A percentile compares a stretch with the other conserved stretches of the same genome.
Evolutionary conservation across 2,888 invertebrate species (phyloP).

Genomic region (Phyllotreta striolata): DNA sequence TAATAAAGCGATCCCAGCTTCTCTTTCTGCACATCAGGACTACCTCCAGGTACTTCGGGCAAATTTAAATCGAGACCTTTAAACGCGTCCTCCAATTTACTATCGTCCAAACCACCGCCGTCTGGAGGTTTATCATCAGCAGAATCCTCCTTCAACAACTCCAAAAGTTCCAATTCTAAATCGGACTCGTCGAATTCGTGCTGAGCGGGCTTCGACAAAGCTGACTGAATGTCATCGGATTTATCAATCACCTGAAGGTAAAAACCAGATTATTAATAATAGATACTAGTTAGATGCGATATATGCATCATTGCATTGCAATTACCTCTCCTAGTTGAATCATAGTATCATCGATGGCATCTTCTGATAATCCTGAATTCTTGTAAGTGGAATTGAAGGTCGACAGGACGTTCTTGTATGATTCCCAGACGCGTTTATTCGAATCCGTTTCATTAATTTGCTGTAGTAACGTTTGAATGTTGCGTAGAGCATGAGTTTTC

Average conservation of each 20-base stretch:
- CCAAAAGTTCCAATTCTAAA: slow-evolving; percentile 75
- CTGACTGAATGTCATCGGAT: slow-evolving; percentile 66
- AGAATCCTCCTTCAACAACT: slow-evolving; percentile 64
- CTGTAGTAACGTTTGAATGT: slow-evolving; percentile 67
- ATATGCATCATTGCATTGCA: slow-evolving; percentile 10
- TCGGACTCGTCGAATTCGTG: slow-evolving; percentile 68
- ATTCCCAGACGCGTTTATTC: slow-evolving; percentile 66
- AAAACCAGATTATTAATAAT: slow-evolving; percentile 13
- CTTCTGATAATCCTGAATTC: slow-evolving; percentile 71
- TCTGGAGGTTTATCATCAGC: slow-evolving; percentile 43
- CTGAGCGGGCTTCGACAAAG: slow-evolving; percentile 63
- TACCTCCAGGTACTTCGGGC: slow-evolving; percentile 50
- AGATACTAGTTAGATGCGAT: not conserved
- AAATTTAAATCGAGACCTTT: slow-evolving; percentile 48
- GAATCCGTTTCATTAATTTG: slow-evolving; percentile 68
- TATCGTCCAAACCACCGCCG: slow-evolving; percentile 43
- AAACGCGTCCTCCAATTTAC: slow-evolving; percentile 48
- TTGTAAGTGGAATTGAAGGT: slow-evolving; percentile 73
- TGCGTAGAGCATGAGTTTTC: slow-evolving; percentile 66
- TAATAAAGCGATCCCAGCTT: slow-evolving; percentile 8
- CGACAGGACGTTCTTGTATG: slow-evolving; percentile 72
- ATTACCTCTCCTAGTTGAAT: slow-evolving; percentile 75
- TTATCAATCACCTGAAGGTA: slow-evolving; percentile 65
- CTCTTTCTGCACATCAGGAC: slow-evolving; percentile 40
- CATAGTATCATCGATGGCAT: slow-evolving; percentile 75